Percentiles rank a stretch among this genome's conserved stretches.
These are phyloP conservation scores for Chaetura pelagica DNA, from an alignment of 2,113 vertebrate species.

Conservation along the genomic window DNA sequence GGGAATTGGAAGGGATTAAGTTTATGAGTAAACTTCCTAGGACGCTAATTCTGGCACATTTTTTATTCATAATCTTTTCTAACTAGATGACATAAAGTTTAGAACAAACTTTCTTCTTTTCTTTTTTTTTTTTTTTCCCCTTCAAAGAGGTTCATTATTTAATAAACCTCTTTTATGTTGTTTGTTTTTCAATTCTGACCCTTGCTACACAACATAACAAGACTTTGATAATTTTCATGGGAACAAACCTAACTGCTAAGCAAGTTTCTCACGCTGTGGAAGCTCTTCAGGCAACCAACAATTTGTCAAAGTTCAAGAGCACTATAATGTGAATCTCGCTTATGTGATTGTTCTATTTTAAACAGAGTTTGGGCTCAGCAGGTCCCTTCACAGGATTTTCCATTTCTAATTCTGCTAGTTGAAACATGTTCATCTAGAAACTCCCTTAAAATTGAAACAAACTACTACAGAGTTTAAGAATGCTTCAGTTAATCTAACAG, in stretches of 20 bases:
- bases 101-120: background rate
- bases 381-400: background rate
- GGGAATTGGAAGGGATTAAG: conserved; percentile 26
- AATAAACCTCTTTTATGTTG: background rate
- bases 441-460: background rate
- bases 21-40: background rate
- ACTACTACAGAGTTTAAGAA: background rate
- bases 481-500: background rate
- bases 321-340: background rate
- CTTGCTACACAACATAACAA: background rate
- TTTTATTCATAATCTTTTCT: conserved; percentile 21
- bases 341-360: background rate
- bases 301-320: conserved; percentile 9
- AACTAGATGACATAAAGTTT: background rate
- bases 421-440: background rate
- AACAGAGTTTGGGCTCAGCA: background rate
- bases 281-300: background rate
- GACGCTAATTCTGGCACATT: background rate
- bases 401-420: background rate
- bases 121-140: background rate
- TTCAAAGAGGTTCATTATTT: background rate
- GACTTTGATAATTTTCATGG: background rate
- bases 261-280: background rate
- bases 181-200: conserved; percentile 32
- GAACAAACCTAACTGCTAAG: background rate